Evolutionary conservation across 2,113 vertebrate species (phyloP), one percentile per base, ranked within the genome.

Genomic region (Petrocephalus zakoni): DNA sequence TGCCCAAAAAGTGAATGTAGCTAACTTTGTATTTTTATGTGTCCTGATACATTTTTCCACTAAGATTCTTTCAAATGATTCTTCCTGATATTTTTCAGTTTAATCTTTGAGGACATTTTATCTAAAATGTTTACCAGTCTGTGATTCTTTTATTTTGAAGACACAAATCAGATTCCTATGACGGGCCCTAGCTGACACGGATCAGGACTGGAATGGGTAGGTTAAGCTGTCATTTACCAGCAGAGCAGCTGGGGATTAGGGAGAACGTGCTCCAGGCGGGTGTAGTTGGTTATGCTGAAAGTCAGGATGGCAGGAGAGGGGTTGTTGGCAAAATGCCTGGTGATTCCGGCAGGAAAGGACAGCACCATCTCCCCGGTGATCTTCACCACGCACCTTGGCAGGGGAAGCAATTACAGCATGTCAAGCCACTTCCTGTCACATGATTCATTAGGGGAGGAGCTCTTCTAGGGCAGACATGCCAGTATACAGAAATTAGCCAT

Each of bases 201-300:
- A 89, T 88, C 29, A 64, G 81, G 22, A 8, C 6, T 25, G 55
- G 21, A 49, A 68, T n/a, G 0, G 55, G 21, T 15, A 17, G 34
- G 11, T 13, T 37, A 22, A 42, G 58, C 61, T 17, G n/a, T 7
- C 58, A 90, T 91, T 96, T 94, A 99, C 98, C 98, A 98, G 97
- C 98, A 99, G 91, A 99, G 97, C 89, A 99, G 97, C 94, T 99
- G 98, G 2, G 98, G 98, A 91, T 99, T 99, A 92, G 98, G 98
- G 92, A 99, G 96, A 91, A 99, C 97, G 52, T 99, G 98, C 94
- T 99, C 97, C 95, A 99, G 96, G 89, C 96, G 92, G 95, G 92
- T 96, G 95, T 96, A 99, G 94, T 97, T 99, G 90, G 96, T 96
- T 93, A 99, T 97, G 0, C 96, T 97, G 90, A 99, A 99, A 82